These are phyloP conservation scores for Stramonita haemastoma DNA, from an alignment of 2,888 invertebrate species.

Conservation along the genomic window DNA sequence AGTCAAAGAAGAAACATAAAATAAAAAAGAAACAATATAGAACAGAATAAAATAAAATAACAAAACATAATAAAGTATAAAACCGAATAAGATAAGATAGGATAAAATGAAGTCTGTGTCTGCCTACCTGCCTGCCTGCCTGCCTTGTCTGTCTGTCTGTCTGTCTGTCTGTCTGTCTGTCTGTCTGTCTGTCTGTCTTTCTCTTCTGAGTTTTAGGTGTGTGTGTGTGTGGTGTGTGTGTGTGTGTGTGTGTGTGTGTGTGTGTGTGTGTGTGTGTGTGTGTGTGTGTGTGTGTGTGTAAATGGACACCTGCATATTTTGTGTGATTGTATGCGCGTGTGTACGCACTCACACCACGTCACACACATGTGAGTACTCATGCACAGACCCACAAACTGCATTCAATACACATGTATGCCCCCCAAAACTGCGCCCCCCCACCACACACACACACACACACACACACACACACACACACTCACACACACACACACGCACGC, in stretches of 20 bases:
- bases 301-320: no score
- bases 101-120: no score
- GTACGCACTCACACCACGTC: no score
- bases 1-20: no score
- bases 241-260: not conserved
- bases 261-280: not conserved
- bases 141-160: not conserved
- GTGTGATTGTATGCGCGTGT: no score
- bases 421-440: not conserved
- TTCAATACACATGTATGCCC: not conserved
- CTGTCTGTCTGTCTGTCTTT: not conserved
- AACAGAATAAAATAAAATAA: no score
- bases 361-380: not conserved
- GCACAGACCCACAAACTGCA: not conserved
- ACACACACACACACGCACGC: not conserved
- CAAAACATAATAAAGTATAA: no score
- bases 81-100: no score
- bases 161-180: not conserved
- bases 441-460: not conserved
- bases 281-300: not conserved
- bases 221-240: not conserved
- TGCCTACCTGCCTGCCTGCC: no score
- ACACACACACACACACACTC: not conserved
- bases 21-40: no score
- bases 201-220: not conserved